phyloP scores from a whole-genome alignment of 2,797 vertebrate species.

The Tokudaia tokunoshimensis region DNA sequence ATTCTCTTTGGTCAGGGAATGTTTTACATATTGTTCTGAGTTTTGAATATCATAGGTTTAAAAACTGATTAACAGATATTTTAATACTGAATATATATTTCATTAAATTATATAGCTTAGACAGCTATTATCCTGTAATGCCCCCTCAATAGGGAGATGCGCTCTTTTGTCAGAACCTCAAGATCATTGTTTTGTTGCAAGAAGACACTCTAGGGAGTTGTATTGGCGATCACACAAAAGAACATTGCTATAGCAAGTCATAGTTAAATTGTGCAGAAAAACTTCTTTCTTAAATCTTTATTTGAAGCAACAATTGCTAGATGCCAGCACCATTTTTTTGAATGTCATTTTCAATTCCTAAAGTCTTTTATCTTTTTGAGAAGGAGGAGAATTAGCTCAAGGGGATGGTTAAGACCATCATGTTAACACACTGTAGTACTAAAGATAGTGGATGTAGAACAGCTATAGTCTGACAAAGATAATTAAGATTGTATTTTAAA shows the following conservation, averaged over 20 bases:
- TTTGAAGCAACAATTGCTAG: constrained; percentile 76
- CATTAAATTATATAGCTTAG: constrained; percentile 86
- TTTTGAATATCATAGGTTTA: constrained; percentile 81
- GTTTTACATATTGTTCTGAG: constrained; percentile 86
- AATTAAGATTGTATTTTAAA: constrained; percentile 70
- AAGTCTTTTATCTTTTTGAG: constrained; percentile 69
- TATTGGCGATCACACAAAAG: constrained; percentile 70
- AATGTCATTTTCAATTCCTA: constrained; percentile 71
- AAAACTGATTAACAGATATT: constrained; percentile 86
- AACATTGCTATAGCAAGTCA: constrained; percentile 77
- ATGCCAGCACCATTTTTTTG: constrained; percentile 67
- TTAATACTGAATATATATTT: constrained; percentile 82
- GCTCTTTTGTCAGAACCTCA: constrained; percentile 75
- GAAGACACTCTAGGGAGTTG: constrained; percentile 73
- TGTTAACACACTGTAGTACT: constrained; percentile 68
- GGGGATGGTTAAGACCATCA: constrained; percentile 64
- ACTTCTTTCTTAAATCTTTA: constrained; percentile 74
- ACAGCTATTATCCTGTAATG: constrained; percentile 81
- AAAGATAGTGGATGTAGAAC: constrained; percentile 49
- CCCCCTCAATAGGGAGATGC: constrained; percentile 71
- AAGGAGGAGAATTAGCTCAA: constrained; percentile 78
- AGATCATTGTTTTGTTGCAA: constrained; percentile 85
- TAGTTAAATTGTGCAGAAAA: constrained; percentile 78
- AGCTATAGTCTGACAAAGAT: constrained; percentile 76
- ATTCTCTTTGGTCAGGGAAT: constrained; percentile 85